These are phyloP conservation scores for Sander vitreus DNA, from an alignment of 2,113 vertebrate species.

Conservation along the genomic window DNA sequence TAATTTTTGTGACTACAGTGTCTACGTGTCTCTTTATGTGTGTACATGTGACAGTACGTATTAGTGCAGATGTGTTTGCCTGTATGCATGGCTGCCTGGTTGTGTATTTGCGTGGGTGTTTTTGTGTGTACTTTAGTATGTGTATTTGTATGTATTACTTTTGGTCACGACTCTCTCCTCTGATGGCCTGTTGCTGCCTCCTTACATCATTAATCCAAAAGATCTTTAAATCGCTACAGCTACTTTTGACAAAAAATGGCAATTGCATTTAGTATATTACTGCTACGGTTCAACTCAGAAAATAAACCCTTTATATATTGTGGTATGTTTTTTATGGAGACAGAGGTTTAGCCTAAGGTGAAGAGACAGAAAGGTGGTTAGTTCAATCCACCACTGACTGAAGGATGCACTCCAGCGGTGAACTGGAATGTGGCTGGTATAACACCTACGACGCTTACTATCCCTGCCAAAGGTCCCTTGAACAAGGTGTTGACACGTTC, in stretches of 20 bases:
- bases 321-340: constrained; percentile 7
- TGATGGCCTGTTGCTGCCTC: constrained; percentile 57
- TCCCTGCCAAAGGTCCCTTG: constrained; percentile 37
- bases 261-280: constrained; percentile 15
- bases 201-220: constrained; percentile 67
- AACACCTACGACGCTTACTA: constrained; percentile 1
- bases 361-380: constrained; percentile 1
- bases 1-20: constrained; percentile 28
- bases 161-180: constrained; percentile 56
- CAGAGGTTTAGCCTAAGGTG: neutral
- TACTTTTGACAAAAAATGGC: constrained; percentile 44
- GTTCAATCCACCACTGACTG: constrained; percentile 20
- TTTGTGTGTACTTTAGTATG: constrained; percentile 29
- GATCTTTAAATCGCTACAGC: constrained; percentile 51
- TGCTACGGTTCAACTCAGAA: constrained; percentile 1
- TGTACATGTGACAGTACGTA: constrained; percentile 36
- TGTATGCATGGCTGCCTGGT: constrained; percentile 17
- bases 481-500: constrained; percentile 28
- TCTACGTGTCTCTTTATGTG: constrained; percentile 19
- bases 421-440: constrained; percentile 5
- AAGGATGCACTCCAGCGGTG: constrained; percentile 40
- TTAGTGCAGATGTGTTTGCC: constrained; percentile 46
- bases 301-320: neutral
- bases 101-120: constrained; percentile 34
- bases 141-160: constrained; percentile 37